These are phyloP conservation scores for Ferrisia virgata DNA, from an alignment of 2,888 invertebrate species.

Conservation along the genomic window DNA sequence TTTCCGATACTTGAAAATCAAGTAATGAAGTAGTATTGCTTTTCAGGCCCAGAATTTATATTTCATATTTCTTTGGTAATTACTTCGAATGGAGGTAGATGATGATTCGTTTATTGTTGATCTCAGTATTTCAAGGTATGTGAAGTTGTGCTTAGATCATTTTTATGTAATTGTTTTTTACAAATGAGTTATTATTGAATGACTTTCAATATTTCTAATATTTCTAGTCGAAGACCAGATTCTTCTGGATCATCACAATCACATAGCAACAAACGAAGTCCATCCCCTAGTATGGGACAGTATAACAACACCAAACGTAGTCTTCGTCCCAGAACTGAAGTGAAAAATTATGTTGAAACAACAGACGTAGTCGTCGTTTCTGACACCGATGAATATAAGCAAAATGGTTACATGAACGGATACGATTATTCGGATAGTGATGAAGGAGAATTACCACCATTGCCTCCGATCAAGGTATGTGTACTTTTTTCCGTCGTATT, in stretches of 20 bases:
- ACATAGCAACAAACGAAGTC: conserved; percentile 30
- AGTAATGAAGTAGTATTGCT: neutral
- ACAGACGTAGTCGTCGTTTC: conserved; percentile 61
- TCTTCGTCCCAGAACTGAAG: conserved; percentile 76
- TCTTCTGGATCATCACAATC: conserved; percentile 27
- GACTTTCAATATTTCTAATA: neutral
- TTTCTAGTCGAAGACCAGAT: conserved; percentile 24
- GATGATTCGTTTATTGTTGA: conserved; percentile 65
- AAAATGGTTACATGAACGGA: conserved; percentile 59
- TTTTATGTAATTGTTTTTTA: neutral
- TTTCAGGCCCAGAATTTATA: conserved; percentile 6
- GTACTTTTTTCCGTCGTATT: neutral
- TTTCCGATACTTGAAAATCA: neutral
- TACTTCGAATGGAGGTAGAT: conserved; percentile 76
- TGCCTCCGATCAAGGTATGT: conserved; percentile 66
- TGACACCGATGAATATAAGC: conserved; percentile 56
- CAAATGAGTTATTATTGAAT: neutral
- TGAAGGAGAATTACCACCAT: conserved; percentile 65
- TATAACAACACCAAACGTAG: conserved; percentile 57
- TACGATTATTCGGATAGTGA: conserved; percentile 61
- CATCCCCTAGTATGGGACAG: conserved; percentile 38
- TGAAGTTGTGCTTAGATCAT: conserved; percentile 39
- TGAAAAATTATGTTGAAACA: conserved; percentile 80
- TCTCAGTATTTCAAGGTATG: conserved; percentile 73
- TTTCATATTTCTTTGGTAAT: conserved; percentile 41